Percentiles rank a stretch among this genome's conserved stretches.
Evolutionary conservation across 2,888 invertebrate species (phyloP).

Genomic region (Ophion obscuratus): DNA sequence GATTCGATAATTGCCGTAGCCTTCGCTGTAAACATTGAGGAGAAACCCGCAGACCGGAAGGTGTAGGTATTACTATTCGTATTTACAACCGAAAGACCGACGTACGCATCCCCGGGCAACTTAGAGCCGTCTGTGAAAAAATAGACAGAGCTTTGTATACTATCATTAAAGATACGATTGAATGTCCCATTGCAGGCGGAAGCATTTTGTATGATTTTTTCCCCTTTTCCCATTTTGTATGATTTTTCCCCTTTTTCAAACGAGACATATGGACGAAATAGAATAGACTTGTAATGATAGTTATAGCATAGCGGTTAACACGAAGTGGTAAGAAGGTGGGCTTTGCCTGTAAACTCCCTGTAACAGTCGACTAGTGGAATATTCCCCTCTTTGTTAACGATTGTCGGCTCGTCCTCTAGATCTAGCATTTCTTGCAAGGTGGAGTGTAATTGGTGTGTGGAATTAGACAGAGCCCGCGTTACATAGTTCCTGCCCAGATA

Average conservation of each 20-base stretch:
- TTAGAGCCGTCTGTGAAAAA: too few relatives aligned
- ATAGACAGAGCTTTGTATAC: too few relatives aligned
- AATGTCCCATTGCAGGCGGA: too few relatives aligned
- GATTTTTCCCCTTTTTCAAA: conserved; percentile 16
- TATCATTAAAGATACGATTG: too few relatives aligned
- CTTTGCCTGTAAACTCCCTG: not conserved
- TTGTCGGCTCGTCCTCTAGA: conserved; percentile 8
- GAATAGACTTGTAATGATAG: conserved; percentile 3
- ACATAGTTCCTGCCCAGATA: not conserved
- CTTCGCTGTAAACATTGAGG: conserved; percentile 63
- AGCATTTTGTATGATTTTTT: too few relatives aligned
- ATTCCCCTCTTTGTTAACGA: not conserved
- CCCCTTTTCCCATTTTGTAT: too few relatives aligned
- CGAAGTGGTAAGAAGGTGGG: conserved; percentile 3
- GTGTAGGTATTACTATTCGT: not conserved
- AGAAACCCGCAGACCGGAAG: conserved; percentile 17
- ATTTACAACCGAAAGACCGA: conserved; percentile 20
- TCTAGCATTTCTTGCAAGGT: too few relatives aligned
- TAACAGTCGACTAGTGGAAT: conserved; percentile 8
- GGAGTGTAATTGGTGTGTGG: too few relatives aligned
- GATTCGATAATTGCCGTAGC: conserved; percentile 50
- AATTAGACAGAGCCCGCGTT: too few relatives aligned
- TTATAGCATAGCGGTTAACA: conserved; percentile 22
- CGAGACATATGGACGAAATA: conserved; percentile 9
- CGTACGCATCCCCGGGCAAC: too few relatives aligned